Evolutionary conservation across 2,113 vertebrate species (phyloP).

Genomic region (Chrysemys picta): DNA sequence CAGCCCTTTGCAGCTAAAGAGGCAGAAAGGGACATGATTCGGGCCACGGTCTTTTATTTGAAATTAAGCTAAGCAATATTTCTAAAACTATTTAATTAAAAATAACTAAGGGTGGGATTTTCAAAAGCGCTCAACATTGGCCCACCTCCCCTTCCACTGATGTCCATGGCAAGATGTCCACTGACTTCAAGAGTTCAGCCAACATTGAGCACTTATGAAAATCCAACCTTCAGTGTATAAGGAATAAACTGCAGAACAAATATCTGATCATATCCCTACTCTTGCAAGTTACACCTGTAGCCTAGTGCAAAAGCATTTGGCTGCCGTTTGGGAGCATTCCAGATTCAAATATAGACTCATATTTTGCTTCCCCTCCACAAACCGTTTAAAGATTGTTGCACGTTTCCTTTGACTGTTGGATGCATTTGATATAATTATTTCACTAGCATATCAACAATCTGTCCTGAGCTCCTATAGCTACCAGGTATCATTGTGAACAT

Average conservation of each 20-base stretch:
- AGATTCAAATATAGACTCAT: neutral
- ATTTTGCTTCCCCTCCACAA: neutral
- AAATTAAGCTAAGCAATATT: neutral
- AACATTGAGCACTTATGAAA: neutral
- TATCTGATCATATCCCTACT: neutral
- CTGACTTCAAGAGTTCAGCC: neutral
- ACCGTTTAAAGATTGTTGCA: neutral
- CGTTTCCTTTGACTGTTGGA: neutral
- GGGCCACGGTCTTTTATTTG: neutral
- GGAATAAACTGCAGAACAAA: neutral
- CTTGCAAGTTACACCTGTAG: neutral
- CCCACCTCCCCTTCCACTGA: neutral
- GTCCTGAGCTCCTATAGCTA: neutral
- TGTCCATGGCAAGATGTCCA: neutral
- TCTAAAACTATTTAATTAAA: neutral
- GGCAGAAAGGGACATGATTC: neutral
- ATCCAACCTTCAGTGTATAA: neutral
- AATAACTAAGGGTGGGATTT: neutral
- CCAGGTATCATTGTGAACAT: neutral
- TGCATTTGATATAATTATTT: neutral
- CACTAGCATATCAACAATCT: neutral
- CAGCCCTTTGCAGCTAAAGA: neutral
- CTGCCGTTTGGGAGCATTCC: neutral
- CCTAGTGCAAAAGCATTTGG: neutral
- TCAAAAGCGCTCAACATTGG: neutral